Base-by-base conservation (phyloP, 2,797 vertebrate species). In the Yasuhikotakia modesta region DNA sequence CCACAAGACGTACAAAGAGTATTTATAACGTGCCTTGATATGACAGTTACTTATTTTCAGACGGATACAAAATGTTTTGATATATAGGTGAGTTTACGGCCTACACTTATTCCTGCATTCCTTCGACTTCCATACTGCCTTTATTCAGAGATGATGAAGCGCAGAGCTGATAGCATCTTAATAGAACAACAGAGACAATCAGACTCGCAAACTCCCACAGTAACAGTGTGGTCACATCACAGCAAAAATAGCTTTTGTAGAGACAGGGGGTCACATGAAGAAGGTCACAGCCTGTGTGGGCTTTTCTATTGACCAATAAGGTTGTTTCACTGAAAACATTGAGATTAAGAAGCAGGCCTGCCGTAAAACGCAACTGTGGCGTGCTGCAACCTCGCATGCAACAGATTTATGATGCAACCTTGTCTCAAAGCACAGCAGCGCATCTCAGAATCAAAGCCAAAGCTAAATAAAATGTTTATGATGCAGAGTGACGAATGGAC, bases 401-500 rank as follows among this genome's bases (percentile, higher is more conserved):
- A 76, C 81, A 82, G 86, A 87, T 90, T 91, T 89, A 89, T 17
- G 79, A 87, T 84, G 81, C 68, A 48, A 48, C 72, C 67, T 81
- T 76, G 66, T 86, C 30, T 39, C 63, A 81, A 80, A 84, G 76
- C 53, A 43, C 70, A 5, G 2, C 57, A 3, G 58, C 57, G 19
- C 82, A 72, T 85, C 85, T 90, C 84, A 87, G 77, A 82, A 79
- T 70, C 66, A 66, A 10, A 61, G 76, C 32, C 55, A 55, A 66
- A 68, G 43, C 50, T 50, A 79, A 83, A 85, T 87, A 85, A 88
- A 90, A 88, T 85, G 86, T 90, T 91, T 89, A 89, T 65, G 73
- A 84, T 82, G 73, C 39, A 63, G 76, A 70, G 21, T 87, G 86
- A 87, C 57, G 74, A 90, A 87, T 83, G 85, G 86, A 87, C 88